A percentile compares a stretch with the other conserved stretches of the same genome.
These are phyloP conservation scores for Griposia aprilina DNA, from an alignment of 2,888 invertebrate species.

Conservation along the genomic window DNA sequence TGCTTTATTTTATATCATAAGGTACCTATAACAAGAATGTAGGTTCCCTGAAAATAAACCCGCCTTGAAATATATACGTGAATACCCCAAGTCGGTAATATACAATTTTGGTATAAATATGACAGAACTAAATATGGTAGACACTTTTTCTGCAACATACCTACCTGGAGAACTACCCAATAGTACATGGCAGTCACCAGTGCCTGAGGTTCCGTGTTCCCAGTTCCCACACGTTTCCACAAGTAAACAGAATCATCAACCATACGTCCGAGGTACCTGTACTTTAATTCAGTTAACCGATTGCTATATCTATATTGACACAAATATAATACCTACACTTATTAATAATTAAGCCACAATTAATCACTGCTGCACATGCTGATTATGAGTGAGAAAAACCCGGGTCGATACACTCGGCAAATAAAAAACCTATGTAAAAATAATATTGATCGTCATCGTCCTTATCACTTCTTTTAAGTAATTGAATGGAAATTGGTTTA, in stretches of 20 bases:
- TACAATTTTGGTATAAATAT: not conserved
- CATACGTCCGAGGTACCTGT: conserved; percentile 28
- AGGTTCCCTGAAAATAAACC: not conserved
- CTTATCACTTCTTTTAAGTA: not conserved
- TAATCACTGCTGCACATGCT: conserved; percentile 20
- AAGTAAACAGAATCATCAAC: conserved; percentile 28
- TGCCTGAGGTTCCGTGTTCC: conserved; percentile 42
- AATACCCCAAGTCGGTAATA: not conserved
- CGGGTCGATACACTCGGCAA: not conserved
- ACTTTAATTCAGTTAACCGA: conserved; percentile 22
- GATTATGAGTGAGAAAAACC: not conserved
- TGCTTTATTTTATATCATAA: not conserved
- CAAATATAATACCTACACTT: not conserved
- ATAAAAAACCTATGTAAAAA: not conserved
- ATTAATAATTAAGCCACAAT: not conserved
- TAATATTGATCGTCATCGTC: too few relatives aligned
- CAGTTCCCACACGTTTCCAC: not conserved
- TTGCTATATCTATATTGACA: not conserved
- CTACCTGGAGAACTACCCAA: not conserved
- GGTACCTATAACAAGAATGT: not conserved
- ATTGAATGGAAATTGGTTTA: not conserved
- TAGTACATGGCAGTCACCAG: not conserved
- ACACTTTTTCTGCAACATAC: not conserved
- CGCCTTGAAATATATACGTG: not conserved
- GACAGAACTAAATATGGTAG: not conserved